These are phyloP conservation scores for Pristiophorus japonicus DNA, from an alignment of 2,113 vertebrate species.

Conservation along the genomic window DNA sequence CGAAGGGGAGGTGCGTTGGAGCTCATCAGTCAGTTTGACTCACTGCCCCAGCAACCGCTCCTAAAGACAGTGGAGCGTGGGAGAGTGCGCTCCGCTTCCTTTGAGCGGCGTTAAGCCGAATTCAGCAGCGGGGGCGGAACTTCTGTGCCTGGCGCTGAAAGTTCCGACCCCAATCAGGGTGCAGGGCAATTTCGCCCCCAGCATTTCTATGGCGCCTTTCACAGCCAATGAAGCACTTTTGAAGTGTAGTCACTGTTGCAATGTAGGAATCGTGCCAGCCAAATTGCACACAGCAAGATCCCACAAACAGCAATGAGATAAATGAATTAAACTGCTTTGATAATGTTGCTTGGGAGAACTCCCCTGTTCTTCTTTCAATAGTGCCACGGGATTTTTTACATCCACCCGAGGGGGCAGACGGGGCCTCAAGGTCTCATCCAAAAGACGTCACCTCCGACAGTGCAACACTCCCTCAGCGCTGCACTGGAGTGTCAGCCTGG, in stretches of 20 bases:
- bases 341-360: not conserved
- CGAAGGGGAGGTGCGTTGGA: too few species aligned
- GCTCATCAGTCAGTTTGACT: too few species aligned
- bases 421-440: not conserved
- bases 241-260: not conserved
- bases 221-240: not conserved
- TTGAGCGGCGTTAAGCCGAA: too few species aligned
- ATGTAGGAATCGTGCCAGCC: not conserved
- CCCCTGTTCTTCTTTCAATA: not conserved
- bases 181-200: too few species aligned
- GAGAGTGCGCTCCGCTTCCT: too few species aligned
- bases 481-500: not conserved
- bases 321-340: not conserved
- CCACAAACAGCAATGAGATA: not conserved
- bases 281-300: not conserved
- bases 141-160: too few species aligned
- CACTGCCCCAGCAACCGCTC: too few species aligned
- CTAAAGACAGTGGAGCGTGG: too few species aligned
- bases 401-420: not conserved
- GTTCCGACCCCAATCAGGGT: too few species aligned
- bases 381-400: not conserved
- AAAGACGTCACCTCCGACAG: not conserved
- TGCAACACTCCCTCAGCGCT: not conserved
- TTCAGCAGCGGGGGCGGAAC: too few species aligned
- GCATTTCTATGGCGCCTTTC: not conserved